Percentiles rank a stretch among this genome's conserved stretches.
Conservation (phyloP, 1,140 invertebrate species). For the Heterodera schachtii region DNA sequence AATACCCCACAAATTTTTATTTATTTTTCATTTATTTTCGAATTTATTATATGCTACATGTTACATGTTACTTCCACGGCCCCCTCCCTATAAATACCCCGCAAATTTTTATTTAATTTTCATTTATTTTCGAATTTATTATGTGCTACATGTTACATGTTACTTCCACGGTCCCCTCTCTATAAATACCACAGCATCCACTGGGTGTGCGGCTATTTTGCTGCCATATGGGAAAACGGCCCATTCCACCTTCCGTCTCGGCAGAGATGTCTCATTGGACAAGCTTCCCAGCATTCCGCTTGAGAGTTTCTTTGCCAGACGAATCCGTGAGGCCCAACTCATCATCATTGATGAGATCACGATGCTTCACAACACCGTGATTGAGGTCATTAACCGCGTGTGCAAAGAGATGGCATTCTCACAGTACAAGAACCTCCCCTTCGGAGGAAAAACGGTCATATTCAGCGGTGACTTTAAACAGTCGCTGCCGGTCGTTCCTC, state of each 20-base stretch:
- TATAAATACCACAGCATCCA: conserved; percentile 21
- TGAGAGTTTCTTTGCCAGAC: conserved; percentile 21
- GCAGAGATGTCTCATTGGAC: not conserved
- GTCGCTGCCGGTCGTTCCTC: conserved; percentile 28
- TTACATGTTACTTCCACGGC: too few relatives aligned
- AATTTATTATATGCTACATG: too few relatives aligned
- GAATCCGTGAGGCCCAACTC: conserved; percentile 22
- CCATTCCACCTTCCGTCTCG: conserved; percentile 20
- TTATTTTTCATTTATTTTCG: too few relatives aligned
- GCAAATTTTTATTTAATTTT: too few relatives aligned
- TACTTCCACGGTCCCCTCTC: too few relatives aligned
- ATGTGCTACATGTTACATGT: not conserved
- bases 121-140: conserved; percentile 14
- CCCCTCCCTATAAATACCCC: too few relatives aligned
- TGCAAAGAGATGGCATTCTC: conserved; percentile 8
- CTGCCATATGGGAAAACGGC: conserved; percentile 10
- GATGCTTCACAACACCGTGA: conserved; percentile 19
- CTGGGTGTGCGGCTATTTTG: conserved; percentile 18
- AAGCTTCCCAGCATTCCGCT: conserved; percentile 12
- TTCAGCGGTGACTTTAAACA: conserved; percentile 32
- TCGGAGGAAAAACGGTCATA: conserved; percentile 33
- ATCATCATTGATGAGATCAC: conserved; percentile 37
- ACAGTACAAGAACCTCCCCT: conserved; percentile 11
- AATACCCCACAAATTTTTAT: too few relatives aligned
- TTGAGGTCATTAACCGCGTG: conserved; percentile 24